Evolutionary conservation across 2,888 invertebrate genomes (phyloP).

Genomic region (Sisyra terminalis): DNA sequence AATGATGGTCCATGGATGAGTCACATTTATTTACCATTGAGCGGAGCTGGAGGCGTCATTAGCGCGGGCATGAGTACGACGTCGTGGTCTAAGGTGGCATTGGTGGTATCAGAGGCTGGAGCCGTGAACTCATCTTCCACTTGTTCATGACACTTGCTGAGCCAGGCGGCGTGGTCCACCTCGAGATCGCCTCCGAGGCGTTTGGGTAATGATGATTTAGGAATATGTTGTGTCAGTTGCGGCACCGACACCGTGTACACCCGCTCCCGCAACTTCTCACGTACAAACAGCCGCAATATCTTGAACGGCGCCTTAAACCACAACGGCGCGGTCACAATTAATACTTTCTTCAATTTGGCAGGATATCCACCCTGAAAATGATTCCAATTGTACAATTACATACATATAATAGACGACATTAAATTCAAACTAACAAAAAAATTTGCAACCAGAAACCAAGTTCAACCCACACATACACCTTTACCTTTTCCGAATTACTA

Average conservation of each 20-base stretch:
- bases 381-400: not conserved
- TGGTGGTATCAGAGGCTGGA: slow-evolving; percentile 20
- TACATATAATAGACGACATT: not conserved
- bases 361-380: slow-evolving; percentile 91
- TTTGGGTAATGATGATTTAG: slow-evolving; percentile 70
- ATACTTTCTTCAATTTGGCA: slow-evolving; percentile 88
- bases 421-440: not conserved
- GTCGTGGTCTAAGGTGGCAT: not conserved
- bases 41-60: slow-evolving; percentile 2
- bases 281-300: slow-evolving; percentile 83
- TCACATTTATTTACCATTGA: not conserved
- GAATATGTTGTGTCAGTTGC: slow-evolving; percentile 79
- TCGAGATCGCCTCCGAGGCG: slow-evolving; percentile 78
- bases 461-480: too few relatives aligned
- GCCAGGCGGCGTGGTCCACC: slow-evolving; percentile 84
- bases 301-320: slow-evolving; percentile 99
- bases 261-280: slow-evolving; percentile 88
- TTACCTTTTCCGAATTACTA: too few relatives aligned
- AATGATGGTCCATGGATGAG: too few relatives aligned
- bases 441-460: not conserved
- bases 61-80: slow-evolving; percentile 1
- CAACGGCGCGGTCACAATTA: slow-evolving; percentile 91
- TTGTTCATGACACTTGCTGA: slow-evolving; percentile 38
- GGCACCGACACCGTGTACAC: slow-evolving; percentile 90
- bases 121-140: slow-evolving; percentile 45